phyloP scores from a whole-genome alignment of 2,888 invertebrate genomes.

The Tachystola acroxantha region DNA sequence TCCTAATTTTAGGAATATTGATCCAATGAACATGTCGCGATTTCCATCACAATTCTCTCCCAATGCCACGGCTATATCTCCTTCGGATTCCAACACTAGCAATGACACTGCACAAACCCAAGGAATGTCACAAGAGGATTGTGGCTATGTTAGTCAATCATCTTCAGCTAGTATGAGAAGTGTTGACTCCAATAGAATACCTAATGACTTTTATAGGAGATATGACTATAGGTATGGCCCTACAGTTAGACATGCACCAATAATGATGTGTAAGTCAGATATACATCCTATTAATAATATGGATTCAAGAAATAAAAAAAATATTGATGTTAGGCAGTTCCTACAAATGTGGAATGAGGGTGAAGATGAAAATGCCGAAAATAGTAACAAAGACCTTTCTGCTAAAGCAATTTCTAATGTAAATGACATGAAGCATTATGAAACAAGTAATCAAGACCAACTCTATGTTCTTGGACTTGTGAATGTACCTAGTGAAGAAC shows the following conservation, averaged over 20 bases:
- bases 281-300: slow-evolving; percentile 22
- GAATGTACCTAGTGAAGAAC: slow-evolving; percentile 68
- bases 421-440: slow-evolving; percentile 34
- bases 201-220: slow-evolving; percentile 49
- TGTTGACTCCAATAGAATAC: slow-evolving; percentile 49
- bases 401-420: slow-evolving; percentile 27
- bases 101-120: slow-evolving; percentile 56
- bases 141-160: slow-evolving; percentile 71
- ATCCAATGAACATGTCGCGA: slow-evolving; percentile 45
- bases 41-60: slow-evolving; percentile 63
- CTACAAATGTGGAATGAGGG: slow-evolving; percentile 75
- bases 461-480: slow-evolving; percentile 69
- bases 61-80: slow-evolving; percentile 61
- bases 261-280: slow-evolving; percentile 32
- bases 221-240: slow-evolving; percentile 49
- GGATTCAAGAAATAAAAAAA: slow-evolving; percentile 44
- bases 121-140: slow-evolving; percentile 58
- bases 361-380: slow-evolving; percentile 57
- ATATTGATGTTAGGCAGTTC: slow-evolving; percentile 67
- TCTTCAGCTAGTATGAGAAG: slow-evolving; percentile 64
- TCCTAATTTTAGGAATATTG: slow-evolving; percentile 47
- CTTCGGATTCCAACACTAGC: slow-evolving; percentile 63
- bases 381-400: slow-evolving; percentile 35
- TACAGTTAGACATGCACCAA: slow-evolving; percentile 29
- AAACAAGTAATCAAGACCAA: slow-evolving; percentile 52